Evolutionary conservation across 2,113 vertebrate species (phyloP).

Genomic region (Burhinus bistriatus): DNA sequence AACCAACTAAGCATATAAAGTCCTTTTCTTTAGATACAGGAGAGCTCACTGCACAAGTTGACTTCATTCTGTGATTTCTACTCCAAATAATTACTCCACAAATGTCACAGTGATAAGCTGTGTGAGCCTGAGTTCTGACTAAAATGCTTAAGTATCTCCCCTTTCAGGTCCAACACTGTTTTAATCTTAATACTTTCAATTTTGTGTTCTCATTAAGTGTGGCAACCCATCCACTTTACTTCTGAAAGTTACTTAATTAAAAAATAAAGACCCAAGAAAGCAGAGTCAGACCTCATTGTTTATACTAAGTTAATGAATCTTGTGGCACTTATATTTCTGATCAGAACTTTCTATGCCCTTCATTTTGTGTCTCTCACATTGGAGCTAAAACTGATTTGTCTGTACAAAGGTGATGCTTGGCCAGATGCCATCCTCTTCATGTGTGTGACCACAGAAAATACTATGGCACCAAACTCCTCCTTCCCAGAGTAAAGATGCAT

Average conservation of each 20-base stretch:
- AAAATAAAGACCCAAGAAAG: not conserved
- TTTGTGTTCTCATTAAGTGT: not conserved
- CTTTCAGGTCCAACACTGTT: not conserved
- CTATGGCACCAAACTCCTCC: not conserved
- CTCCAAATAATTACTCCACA: not conserved
- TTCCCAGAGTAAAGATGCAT: not conserved
- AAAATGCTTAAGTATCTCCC: not conserved
- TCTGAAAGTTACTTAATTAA: not conserved
- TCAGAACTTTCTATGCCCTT: not conserved
- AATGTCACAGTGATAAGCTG: not conserved
- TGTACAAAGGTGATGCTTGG: not conserved
- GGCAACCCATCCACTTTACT: not conserved
- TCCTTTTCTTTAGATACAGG: not conserved
- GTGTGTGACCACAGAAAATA: not conserved
- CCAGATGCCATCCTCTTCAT: not conserved
- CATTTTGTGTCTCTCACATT: not conserved
- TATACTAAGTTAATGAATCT: not conserved
- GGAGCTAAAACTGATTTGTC: not conserved
- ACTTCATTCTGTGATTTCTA: not conserved
- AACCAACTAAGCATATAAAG: not conserved
- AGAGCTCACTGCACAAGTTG: not conserved
- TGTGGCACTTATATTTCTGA: not conserved
- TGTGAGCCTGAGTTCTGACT: not conserved
- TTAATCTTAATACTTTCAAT: not conserved
- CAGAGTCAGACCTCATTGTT: not conserved